Percentiles rank a stretch among this genome's conserved stretches.
Evolutionary conservation across 2,797 vertebrate genomes (phyloP).

Genomic region (Phoxinus dragarum): DNA sequence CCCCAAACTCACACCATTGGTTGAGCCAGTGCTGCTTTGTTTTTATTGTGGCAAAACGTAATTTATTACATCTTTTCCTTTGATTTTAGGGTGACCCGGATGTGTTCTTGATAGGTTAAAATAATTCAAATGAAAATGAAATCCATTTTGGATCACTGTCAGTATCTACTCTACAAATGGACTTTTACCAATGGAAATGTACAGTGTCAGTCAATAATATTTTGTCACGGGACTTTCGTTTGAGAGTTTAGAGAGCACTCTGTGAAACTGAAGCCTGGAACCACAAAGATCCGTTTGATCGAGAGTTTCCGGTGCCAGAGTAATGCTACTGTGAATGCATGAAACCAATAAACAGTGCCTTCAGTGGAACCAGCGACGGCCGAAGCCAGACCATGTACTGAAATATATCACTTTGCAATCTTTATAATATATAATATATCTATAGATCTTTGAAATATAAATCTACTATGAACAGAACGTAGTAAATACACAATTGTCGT

Average conservation of each 20-base stretch:
- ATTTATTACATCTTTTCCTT: not conserved
- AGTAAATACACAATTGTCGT: slow-evolving; percentile 84
- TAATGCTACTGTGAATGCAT: slow-evolving; percentile 66
- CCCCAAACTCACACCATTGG: not conserved
- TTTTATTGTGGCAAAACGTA: not conserved
- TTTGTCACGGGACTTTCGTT: not conserved
- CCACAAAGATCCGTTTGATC: slow-evolving; percentile 35
- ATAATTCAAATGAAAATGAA: slow-evolving; percentile 4
- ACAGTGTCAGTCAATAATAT: slow-evolving; percentile 43
- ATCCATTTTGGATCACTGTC: slow-evolving; percentile 5
- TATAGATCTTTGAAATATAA: slow-evolving; percentile 80
- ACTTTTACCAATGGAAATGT: slow-evolving; percentile 34
- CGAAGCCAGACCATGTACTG: slow-evolving; percentile 65
- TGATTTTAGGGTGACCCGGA: not conserved
- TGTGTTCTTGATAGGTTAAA: not conserved
- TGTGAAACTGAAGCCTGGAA: slow-evolving; percentile 7
- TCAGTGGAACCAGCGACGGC: slow-evolving; percentile 65
- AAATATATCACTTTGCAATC: slow-evolving; percentile 71
- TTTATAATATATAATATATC: slow-evolving; percentile 78
- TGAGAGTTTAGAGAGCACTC: not conserved
- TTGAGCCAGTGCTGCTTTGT: no score
- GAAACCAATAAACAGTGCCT: slow-evolving; percentile 66
- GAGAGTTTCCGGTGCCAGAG: slow-evolving; percentile 56
- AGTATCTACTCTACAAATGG: slow-evolving; percentile 24
- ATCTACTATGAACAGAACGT: slow-evolving; percentile 87